Evolutionary conservation across 2,888 invertebrate species (phyloP), one percentile per base, ranked within the genome.

Genomic region (Noctua pronuba): DNA sequence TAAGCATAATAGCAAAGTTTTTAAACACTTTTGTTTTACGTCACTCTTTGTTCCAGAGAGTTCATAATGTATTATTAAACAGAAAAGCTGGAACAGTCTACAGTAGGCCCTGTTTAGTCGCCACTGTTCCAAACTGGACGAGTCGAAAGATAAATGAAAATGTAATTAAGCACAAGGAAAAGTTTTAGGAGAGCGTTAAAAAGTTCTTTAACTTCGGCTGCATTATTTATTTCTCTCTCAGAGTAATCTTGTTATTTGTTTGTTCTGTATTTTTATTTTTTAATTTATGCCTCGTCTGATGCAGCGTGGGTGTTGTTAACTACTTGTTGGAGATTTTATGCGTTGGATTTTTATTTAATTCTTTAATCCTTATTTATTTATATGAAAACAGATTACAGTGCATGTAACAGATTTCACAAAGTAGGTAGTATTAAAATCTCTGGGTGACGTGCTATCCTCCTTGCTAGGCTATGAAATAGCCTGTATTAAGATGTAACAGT

Each of bases 61-160:
- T 80, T 68, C 38, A 76, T 73, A 76, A 76, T 85, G 65, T 85
- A 82, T 82, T 82, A 82, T 79, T 86, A 74, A 86, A 82, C 58
- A 77, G 77, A 86, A 89, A 83, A 85, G 86, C 86, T 86, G 86
- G 85, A 90, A 41, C 41, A 75, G 55, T 66, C 38, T 31, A 66
- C 60, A 86, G 87, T 91, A 89, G 87, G 89, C 88, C 82, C 84
- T 77, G 67, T 80, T 78, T 73, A 89, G 91, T 90, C 67, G 76
- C 73, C 73, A 62, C 84, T 77, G 76, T 92, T 88, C 79, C 81
- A 82, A 86, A 87, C 88, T 88, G 81, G 85, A 92, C 90, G 91
- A 92, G 92, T 92, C 91, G 90, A 91, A 94, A 95, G 94, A 95
- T 95, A 95, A 95, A 95, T 95, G 95, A 95, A 95, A 95, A 94